These are phyloP conservation scores for Polyommatus icarus DNA, from an alignment of 2,888 invertebrate genomes.

Conservation along the genomic window DNA sequence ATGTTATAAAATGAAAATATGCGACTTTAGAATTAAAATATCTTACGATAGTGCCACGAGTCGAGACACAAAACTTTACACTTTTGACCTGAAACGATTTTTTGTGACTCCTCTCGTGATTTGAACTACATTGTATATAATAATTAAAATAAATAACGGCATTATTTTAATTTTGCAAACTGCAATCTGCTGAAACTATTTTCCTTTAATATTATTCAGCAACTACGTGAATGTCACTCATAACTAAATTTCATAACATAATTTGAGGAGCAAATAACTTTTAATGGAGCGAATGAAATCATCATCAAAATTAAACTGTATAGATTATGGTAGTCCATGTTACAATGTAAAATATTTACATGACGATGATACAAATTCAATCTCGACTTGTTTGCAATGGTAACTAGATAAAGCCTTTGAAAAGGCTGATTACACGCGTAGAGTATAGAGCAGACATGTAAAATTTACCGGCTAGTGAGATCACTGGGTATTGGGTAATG, in stretches of 20 bases:
- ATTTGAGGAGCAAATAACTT: constrained; percentile 6
- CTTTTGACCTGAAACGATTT: too few relatives aligned
- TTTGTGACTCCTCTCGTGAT: too few relatives aligned
- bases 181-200: not conserved
- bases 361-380: constrained; percentile 49
- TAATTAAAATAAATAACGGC: not conserved
- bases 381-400: constrained; percentile 59
- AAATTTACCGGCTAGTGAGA: not conserved
- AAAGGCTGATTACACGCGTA: constrained; percentile 27
- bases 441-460: not conserved
- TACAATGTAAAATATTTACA: constrained; percentile 41
- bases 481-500: not conserved
- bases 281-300: constrained; percentile 30
- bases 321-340: constrained; percentile 37
- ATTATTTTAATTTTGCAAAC: not conserved
- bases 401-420: constrained; percentile 48
- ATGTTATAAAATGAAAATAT: too few relatives aligned
- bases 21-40: too few relatives aligned
- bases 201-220: not conserved
- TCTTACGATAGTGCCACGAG: too few relatives aligned
- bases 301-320: constrained; percentile 33
- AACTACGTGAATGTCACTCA: not conserved
- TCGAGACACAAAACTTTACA: too few relatives aligned
- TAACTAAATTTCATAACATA: not conserved
- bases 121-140: too few relatives aligned